Evolutionary conservation across 2,113 vertebrate species (phyloP).

Genomic region (Thalassarche chlororhynchos): DNA sequence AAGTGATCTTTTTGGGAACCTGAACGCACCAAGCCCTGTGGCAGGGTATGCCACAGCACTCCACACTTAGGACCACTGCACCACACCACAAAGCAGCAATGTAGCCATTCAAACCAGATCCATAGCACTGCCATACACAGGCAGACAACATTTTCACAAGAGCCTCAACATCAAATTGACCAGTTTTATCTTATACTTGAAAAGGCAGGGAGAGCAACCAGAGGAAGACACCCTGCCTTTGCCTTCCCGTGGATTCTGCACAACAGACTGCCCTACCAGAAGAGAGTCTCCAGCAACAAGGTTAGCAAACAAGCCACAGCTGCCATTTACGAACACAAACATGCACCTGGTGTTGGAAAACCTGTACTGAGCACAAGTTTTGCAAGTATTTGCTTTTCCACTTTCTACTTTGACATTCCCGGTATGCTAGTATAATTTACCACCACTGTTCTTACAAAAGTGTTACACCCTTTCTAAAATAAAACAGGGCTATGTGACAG

Average conservation of each 20-base stretch:
- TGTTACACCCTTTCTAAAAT: conserved; percentile 13
- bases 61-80: rapidly evolving
- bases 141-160: not conserved
- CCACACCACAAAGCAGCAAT: not conserved
- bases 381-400: not conserved
- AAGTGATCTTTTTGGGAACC: not conserved
- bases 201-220: not conserved
- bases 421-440: not conserved
- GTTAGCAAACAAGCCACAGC: not conserved
- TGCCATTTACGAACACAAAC: not conserved
- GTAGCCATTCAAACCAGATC: not conserved
- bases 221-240: not conserved
- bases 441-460: not conserved
- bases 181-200: not conserved
- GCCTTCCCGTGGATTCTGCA: not conserved
- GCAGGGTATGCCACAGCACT: not conserved
- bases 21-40: not conserved
- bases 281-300: not conserved
- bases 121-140: not conserved
- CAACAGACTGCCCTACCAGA: not conserved
- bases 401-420: not conserved
- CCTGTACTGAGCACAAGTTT: not conserved
- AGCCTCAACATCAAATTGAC: not conserved
- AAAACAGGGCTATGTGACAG: not conserved
- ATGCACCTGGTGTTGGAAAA: not conserved